Evolutionary conservation across 2,797 vertebrate genomes (phyloP), one percentile per base, ranked within the genome.

Genomic region (Sylvia borin): DNA sequence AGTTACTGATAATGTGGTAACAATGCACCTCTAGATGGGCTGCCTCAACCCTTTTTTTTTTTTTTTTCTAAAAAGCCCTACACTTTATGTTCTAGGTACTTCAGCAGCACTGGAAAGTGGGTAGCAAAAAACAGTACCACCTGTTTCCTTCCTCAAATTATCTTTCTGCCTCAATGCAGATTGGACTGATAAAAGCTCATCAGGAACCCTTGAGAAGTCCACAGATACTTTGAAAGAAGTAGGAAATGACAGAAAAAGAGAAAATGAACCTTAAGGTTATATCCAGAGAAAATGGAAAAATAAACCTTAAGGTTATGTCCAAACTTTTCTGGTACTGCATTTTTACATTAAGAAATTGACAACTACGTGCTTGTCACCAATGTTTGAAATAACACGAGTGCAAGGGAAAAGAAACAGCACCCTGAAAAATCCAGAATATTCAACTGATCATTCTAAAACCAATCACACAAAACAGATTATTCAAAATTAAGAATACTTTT

Each of bases 251-350:
- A 79, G 70, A 81, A 79, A 55, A 92, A 82, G 17, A 81, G 43
- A 91, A 94, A 88, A 89, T 73, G 7, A 92, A 96, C 60, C 74
- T 79, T 85, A 76, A 72, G 14, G 60, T 93, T 85, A 84, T 17
- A 13, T 78, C 53, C 74, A 76, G 73, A 73, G 62, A 78, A 91
- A 78, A 91, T 79, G 21, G 40, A 36, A 87, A 95, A 92, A 92
- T 85, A 32, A 93, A 94, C 78, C 61, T 83, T 91, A 79, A 54
- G 10, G 61, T 88, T 85, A 67, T 18, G 31, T 67, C 51, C 81
- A 58, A 74, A 68, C 55, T 80, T 85, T 75, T 90, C 72, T 92
- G 61, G 78, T 72, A 70, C 60, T 85, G 89, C n/a, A 78, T 77
- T 68, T 83, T 85, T 85, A 90, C 86, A 38, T 88, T 36, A 83